phyloP scores from a whole-genome alignment of 2,113 vertebrate genomes.

The Strigops habroptila region DNA sequence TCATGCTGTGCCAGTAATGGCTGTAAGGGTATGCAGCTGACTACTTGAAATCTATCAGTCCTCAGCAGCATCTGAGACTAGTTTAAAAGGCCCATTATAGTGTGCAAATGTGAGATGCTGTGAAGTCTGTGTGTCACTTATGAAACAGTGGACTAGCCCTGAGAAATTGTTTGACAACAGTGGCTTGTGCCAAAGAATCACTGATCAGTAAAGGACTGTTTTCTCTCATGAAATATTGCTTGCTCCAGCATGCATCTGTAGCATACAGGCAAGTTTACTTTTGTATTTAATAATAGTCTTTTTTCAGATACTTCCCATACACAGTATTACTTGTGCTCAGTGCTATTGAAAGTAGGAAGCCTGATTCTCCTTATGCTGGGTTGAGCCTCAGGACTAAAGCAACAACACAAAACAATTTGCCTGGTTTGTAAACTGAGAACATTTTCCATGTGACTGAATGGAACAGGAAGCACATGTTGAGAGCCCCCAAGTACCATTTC shows the following conservation, averaged over 20 bases:
- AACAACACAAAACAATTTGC: constrained; percentile 22
- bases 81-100: neutral
- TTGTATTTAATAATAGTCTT: neutral
- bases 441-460: constrained; percentile 53
- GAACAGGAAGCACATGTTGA: constrained; percentile 57
- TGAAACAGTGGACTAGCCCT: neutral
- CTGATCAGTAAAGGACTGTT: neutral
- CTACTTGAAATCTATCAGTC: constrained; percentile 23
- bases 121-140: neutral
- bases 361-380: constrained; percentile 18
- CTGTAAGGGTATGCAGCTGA: constrained; percentile 17
- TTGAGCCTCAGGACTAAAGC: neutral
- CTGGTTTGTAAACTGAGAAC: constrained; percentile 51
- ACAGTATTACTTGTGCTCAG: constrained; percentile 19
- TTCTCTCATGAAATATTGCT: neutral
- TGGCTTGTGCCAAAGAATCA: neutral
- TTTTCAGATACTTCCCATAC: neutral
- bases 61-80: neutral
- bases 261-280: neutral
- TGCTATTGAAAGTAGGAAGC: neutral
- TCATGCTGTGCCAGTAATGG: neutral
- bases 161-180: neutral
- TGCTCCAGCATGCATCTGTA: neutral
- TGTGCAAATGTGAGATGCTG: neutral
- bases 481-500: constrained; percentile 46